Evolutionary conservation across 2,797 vertebrate species (phyloP).

Genomic region (Labeo calbasu): DNA sequence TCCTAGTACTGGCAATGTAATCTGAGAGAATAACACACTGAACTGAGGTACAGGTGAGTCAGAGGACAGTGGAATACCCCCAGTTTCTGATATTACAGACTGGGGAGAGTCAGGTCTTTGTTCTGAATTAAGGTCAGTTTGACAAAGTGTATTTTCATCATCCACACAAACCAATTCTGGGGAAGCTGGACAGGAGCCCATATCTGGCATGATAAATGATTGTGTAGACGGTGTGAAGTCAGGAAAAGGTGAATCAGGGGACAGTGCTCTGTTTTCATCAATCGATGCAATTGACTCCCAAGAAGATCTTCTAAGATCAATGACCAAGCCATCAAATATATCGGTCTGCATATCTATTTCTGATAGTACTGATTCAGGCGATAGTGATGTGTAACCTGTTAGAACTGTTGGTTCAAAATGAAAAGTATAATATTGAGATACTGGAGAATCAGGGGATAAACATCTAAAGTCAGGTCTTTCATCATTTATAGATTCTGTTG

Average conservation of each 20-base stretch:
- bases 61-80: conserved; percentile 64
- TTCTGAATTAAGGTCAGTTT: conserved; percentile 35
- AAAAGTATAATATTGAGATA: conserved; percentile 1
- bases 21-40: conserved; percentile 9
- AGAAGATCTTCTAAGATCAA: conserved; percentile 54
- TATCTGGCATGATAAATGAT: neutral
- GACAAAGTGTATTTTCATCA: conserved; percentile 60
- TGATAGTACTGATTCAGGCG: conserved; percentile 63
- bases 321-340: conserved; percentile 11
- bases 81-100: conserved; percentile 35
- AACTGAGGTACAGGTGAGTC: conserved; percentile 68
- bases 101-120: conserved; percentile 47
- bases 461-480: neutral
- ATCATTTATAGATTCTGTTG: conserved; percentile 41
- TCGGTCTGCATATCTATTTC: conserved; percentile 54
- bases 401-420: conserved; percentile 35
- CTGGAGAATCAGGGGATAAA: conserved; percentile 53
- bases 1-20: conserved; percentile 52
- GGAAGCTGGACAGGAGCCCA: conserved; percentile 56
- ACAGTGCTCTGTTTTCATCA: conserved; percentile 30
- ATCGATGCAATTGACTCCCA: conserved; percentile 43
- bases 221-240: neutral
- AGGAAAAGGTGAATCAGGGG: conserved; percentile 52
- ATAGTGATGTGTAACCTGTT: conserved; percentile 53
- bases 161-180: conserved; percentile 63